Conservation (phyloP, 2,113 vertebrate genomes). For the Aythya baeri region DNA sequence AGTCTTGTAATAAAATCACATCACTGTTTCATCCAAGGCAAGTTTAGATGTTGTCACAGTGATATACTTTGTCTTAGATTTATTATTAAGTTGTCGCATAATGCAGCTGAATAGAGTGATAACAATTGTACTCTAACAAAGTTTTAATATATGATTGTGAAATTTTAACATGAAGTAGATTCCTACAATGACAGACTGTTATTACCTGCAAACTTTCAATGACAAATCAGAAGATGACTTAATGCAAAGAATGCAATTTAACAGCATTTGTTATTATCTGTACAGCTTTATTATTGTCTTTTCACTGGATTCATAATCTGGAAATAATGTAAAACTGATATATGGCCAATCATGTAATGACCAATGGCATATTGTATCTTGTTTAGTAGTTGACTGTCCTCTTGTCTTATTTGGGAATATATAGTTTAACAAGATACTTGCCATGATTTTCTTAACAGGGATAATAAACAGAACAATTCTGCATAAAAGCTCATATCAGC, state of each 20-base stretch:
- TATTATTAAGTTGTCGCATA: slow-evolving; percentile 66
- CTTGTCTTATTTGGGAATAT: slow-evolving; percentile 71
- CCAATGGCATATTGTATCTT: slow-evolving; percentile 70
- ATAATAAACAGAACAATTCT: slow-evolving; percentile 85
- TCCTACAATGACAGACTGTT: slow-evolving; percentile 56
- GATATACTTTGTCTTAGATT: slow-evolving; percentile 70
- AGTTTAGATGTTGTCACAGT: slow-evolving; percentile 66
- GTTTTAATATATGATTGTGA: slow-evolving; percentile 67
- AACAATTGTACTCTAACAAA: slow-evolving; percentile 70
- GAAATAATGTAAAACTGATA: slow-evolving; percentile 63
- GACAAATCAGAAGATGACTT: slow-evolving; percentile 59
- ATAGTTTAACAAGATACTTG: slow-evolving; percentile 77
- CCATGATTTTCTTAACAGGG: slow-evolving; percentile 81
- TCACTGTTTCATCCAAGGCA: slow-evolving; percentile 43
- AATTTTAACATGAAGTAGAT: slow-evolving; percentile 63
- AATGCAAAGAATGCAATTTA: slow-evolving; percentile 43
- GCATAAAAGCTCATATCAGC: slow-evolving; percentile 83
- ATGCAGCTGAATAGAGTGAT: slow-evolving; percentile 61
- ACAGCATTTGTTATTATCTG: slow-evolving; percentile 47
- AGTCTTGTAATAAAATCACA: slow-evolving; percentile 71
- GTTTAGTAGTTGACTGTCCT: slow-evolving; percentile 60
- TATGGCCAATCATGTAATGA: slow-evolving; percentile 60
- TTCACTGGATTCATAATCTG: slow-evolving; percentile 67
- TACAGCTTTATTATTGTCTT: slow-evolving; percentile 57
- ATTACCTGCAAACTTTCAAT: slow-evolving; percentile 57